phyloP scores from a whole-genome alignment of 2,888 invertebrate genomes.

The Tyria jacobaeae region DNA sequence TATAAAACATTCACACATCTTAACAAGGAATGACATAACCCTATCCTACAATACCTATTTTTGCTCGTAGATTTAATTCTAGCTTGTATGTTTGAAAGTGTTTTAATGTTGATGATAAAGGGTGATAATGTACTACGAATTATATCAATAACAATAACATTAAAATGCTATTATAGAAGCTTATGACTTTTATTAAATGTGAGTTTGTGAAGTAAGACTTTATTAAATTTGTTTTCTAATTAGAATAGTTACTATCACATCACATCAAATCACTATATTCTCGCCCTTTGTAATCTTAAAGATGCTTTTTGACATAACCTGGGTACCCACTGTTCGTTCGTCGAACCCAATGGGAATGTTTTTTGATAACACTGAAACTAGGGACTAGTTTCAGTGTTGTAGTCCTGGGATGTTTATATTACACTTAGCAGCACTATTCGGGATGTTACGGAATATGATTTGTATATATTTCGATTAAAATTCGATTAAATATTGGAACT shows the following conservation, averaged over 20 bases:
- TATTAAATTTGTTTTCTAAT: no score
- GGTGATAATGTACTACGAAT: neutral
- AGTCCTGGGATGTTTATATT: conserved; percentile 37
- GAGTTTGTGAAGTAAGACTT: neutral
- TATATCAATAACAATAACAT: neutral
- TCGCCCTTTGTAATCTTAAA: conserved; percentile 29
- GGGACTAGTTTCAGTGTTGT: no score
- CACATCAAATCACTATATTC: no score
- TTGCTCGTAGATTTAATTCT: conserved; percentile 40
- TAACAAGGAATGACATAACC: conserved; percentile 78
- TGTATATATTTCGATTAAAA: no score
- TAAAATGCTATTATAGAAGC: neutral
- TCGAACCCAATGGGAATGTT: conserved; percentile 53
- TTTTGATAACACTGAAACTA: conserved; percentile 26
- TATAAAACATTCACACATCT: conserved; percentile 79
- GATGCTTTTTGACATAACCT: conserved; percentile 51
- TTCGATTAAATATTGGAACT: no score
- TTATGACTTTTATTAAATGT: neutral
- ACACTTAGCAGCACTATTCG: conserved; percentile 17
- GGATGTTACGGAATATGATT: conserved; percentile 46
- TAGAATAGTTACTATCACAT: neutral
- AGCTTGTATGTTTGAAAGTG: conserved; percentile 46
- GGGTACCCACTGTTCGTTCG: conserved; percentile 53
- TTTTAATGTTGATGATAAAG: conserved; percentile 25
- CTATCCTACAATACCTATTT: conserved; percentile 46